Evolutionary conservation across 2,888 invertebrate species (phyloP).

Genomic region (Noctua janthina): DNA sequence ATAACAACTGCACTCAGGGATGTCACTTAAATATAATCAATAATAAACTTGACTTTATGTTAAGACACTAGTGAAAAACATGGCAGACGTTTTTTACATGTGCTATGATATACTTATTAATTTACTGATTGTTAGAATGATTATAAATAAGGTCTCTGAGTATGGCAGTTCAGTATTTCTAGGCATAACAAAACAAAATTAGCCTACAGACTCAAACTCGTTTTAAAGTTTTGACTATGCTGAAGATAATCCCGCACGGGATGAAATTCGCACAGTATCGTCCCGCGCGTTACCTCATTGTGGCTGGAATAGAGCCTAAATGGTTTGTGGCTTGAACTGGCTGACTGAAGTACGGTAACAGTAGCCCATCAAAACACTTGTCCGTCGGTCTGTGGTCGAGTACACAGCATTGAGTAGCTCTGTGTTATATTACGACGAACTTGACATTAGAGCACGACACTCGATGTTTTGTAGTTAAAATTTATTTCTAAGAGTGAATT

Average conservation of each 20-base stretch:
- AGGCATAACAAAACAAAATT: slow-evolving; percentile 22
- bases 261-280: neutral
- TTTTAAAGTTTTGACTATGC: neutral
- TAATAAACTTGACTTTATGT: neutral
- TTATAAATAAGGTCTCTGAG: neutral
- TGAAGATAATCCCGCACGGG: neutral
- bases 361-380: neutral
- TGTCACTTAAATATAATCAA: neutral
- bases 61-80: neutral
- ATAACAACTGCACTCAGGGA: slow-evolving; percentile 12
- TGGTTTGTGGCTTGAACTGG: neutral
- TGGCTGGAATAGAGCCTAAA: neutral
- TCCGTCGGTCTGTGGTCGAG: neutral
- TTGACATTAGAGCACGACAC: neutral
- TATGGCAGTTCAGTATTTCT: neutral
- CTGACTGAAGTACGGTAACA: slow-evolving; percentile 1
- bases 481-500: neutral
- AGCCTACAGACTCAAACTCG: neutral
- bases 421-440: neutral
- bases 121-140: neutral
- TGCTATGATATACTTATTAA: neutral
- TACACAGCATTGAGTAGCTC: neutral
- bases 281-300: too few relatives aligned
- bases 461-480: neutral
- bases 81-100: neutral